Base-by-base conservation (phyloP, 2,113 vertebrate genomes). In the Tilapia sparmanii region DNA sequence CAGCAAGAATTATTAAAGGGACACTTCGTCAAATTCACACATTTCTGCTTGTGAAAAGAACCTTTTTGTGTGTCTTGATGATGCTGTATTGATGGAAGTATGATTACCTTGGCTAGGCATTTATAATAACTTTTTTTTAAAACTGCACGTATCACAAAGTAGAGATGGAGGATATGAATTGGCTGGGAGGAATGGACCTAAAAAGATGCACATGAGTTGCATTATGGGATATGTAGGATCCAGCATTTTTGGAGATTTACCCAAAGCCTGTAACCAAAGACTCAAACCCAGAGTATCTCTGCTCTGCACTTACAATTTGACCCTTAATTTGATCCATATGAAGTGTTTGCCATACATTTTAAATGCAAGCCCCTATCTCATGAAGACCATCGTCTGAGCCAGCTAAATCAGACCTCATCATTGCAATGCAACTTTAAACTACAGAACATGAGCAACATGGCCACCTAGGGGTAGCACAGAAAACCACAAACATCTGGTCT, bases 381-480 rank as follows among this genome's bases (percentile, higher is more conserved):
- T 31, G 3, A 47, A 26, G 10, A 84, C 11, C 26, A 8, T 76
- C 47, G 3, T 78, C 22, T 52, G 13, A 9, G 1, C 57, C 5
- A n/a, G 22, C 40, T 31, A 5, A 63, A 38, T n/a, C 26, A n/a
- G 5, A 83, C 53, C 40, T 38, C 40, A 1, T 50, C n/a, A 5
- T 29, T 52, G 33, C 45, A 85, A 22, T 33, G 45, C 45, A 52
- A 52, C 18, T 47, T 33, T 47, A 11, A 12, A 16, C 35, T 73
- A 29, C 73, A 87, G 26, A 78, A 80, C 13, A 35, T 92, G 86
- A 91, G 33, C 90, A 93, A 94, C 53, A 59, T 86, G 80, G 89
- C 94, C 95, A 88, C 89, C 95, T 94, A 96, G 91, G 92, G 95
- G 93, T 54, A 2, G 71, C 40, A 85, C 4, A 7, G 5, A 33